Evolutionary conservation across 2,888 invertebrate species (phyloP).

Genomic region (Junonia oenone): DNA sequence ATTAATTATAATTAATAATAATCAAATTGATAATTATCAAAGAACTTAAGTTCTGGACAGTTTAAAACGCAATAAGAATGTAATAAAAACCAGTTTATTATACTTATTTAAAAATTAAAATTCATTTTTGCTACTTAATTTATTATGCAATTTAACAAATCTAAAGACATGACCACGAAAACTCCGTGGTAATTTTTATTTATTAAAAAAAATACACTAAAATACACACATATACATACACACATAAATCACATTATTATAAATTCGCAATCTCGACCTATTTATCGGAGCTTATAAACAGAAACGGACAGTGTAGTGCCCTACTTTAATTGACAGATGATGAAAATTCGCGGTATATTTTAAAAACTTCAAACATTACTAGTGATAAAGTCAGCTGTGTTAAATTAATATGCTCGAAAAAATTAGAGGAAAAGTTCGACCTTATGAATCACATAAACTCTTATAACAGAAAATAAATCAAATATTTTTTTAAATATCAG

Average conservation of each 20-base stretch:
- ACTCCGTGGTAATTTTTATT: neutral
- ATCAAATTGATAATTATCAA: too few species aligned
- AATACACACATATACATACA: too few species aligned
- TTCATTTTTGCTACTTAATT: neutral
- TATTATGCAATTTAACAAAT: neutral
- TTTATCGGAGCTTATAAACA: neutral
- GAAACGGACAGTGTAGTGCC: neutral
- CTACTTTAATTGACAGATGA: conserved; percentile 11
- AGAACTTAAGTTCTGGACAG: too few species aligned
- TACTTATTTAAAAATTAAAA: too few species aligned
- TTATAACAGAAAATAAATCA: too few species aligned
- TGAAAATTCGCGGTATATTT: conserved; percentile 4
- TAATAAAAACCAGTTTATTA: too few species aligned
- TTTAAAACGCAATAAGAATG: too few species aligned
- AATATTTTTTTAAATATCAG: too few species aligned
- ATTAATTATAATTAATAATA: neutral
- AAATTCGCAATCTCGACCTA: neutral
- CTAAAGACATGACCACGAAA: neutral
- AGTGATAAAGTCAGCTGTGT: neutral
- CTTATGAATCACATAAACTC: too few species aligned
- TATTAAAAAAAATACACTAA: neutral
- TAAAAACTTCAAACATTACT: neutral
- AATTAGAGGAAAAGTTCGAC: too few species aligned
- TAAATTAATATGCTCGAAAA: neutral
- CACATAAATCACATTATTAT: neutral